A percentile compares a stretch with the other conserved stretches of the same genome.
These are phyloP conservation scores for Autographa pulchrina DNA, from an alignment of 2,888 invertebrate species.

Conservation along the genomic window DNA sequence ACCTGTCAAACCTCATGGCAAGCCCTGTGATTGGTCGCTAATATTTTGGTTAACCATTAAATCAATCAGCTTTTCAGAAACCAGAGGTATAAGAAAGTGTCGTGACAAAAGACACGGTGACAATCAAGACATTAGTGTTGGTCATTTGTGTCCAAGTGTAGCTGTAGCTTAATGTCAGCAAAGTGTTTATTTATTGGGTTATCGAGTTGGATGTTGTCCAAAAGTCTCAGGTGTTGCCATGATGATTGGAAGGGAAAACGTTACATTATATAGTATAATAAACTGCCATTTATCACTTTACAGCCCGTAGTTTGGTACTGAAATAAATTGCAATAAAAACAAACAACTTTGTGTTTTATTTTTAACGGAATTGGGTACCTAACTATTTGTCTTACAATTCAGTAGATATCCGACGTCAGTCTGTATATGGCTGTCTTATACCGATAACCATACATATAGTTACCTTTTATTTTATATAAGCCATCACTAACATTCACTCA, in stretches of 20 bases:
- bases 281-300: conserved; percentile 23
- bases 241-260: conserved; percentile 23
- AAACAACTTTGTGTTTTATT: conserved; percentile 4
- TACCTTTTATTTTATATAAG: no score
- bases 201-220: conserved; percentile 35
- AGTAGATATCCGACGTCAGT: not conserved
- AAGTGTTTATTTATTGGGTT: conserved; percentile 25
- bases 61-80: no score
- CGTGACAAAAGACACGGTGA: no score
- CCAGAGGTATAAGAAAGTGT: no score
- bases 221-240: conserved; percentile 46
- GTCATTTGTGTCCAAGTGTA: no score
- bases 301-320: conserved; percentile 11
- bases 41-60: no score
- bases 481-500: no score
- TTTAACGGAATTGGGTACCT: not conserved
- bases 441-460: no score
- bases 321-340: conserved; percentile 1
- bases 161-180: not conserved
- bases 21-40: no score
- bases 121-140: no score
- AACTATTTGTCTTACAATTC: not conserved
- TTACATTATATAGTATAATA: conserved; percentile 20
- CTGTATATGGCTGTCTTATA: not conserved
- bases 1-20: no score